phyloP scores from a whole-genome alignment of 2,113 vertebrate genomes.

The Eclectus roratus region DNA sequence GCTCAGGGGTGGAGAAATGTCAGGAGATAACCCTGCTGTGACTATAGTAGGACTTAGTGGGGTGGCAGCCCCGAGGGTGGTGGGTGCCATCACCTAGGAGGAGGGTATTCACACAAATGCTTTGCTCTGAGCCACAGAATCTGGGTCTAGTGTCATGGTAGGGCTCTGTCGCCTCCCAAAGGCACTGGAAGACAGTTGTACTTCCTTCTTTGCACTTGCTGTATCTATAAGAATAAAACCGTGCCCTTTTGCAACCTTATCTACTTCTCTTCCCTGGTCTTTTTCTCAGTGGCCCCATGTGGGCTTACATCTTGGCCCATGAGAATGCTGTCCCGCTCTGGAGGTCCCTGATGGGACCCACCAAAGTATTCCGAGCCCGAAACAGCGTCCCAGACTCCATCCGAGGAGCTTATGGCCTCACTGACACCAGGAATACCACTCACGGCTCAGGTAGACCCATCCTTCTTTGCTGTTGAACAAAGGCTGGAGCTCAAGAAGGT shows the following conservation, averaged over 20 bases:
- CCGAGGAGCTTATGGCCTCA: slow-evolving; percentile 88
- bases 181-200: neutral
- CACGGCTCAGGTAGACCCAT: slow-evolving; percentile 88
- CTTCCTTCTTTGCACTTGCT: neutral
- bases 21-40: rapidly evolving
- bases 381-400: slow-evolving; percentile 80
- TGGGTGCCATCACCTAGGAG: rapidly evolving
- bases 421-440: slow-evolving; percentile 93
- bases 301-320: slow-evolving; percentile 90
- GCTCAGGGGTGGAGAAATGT: rapidly evolving
- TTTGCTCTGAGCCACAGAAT: neutral
- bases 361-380: slow-evolving; percentile 89
- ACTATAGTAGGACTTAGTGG: neutral
- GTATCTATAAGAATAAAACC: neutral
- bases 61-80: rapidly evolving
- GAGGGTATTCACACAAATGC: neutral
- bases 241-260: neutral
- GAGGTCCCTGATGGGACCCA: slow-evolving; percentile 94
- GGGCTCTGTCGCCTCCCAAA: neutral
- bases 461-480: neutral
- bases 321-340: slow-evolving; percentile 85
- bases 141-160: rapidly evolving
- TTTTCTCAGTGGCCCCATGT: slow-evolving; percentile 86
- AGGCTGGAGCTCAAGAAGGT: neutral
- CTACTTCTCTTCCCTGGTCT: neutral